Percentiles rank a stretch among this genome's conserved stretches.
Evolutionary conservation across 2,888 invertebrate species (phyloP).

Genomic region (Mesorhabditis belari): DNA sequence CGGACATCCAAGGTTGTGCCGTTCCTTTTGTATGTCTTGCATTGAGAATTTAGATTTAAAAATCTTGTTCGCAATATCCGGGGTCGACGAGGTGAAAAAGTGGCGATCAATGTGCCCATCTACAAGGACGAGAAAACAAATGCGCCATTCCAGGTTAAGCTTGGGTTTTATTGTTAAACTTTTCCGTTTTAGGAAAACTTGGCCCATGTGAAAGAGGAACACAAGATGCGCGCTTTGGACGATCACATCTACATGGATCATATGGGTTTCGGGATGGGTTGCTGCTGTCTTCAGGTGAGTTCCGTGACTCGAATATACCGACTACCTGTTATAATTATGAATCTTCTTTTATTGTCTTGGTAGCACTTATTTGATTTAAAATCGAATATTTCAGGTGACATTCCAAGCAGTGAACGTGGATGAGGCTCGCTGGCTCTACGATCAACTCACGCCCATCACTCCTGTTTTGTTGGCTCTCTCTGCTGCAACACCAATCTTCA

Average conservation of each 20-base stretch:
- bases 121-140: conserved; percentile 77
- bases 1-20: conserved; percentile 71
- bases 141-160: conserved; percentile 60
- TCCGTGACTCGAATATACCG: too few relatives aligned
- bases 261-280: conserved; percentile 99
- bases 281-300: conserved; percentile 57
- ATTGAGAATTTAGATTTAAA: conserved; percentile 51
- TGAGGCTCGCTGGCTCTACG: conserved; percentile 90
- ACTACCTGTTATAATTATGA: too few relatives aligned
- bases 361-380: too few relatives aligned
- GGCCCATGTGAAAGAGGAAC: conserved; percentile 34
- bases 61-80: conserved; percentile 89
- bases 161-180: background rate
- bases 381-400: conserved; percentile 56
- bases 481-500: conserved; percentile 88
- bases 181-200: conserved; percentile 64
- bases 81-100: conserved; percentile 82
- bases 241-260: conserved; percentile 96
- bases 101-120: conserved; percentile 89
- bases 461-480: conserved; percentile 96
- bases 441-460: conserved; percentile 90
- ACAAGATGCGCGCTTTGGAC: conserved; percentile 66
- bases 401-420: conserved; percentile 86
- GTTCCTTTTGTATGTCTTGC: background rate
- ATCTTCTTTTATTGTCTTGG: too few relatives aligned